phyloP scores from a whole-genome alignment of 1,140 invertebrate species.

The Subanguina moxae region DNA sequence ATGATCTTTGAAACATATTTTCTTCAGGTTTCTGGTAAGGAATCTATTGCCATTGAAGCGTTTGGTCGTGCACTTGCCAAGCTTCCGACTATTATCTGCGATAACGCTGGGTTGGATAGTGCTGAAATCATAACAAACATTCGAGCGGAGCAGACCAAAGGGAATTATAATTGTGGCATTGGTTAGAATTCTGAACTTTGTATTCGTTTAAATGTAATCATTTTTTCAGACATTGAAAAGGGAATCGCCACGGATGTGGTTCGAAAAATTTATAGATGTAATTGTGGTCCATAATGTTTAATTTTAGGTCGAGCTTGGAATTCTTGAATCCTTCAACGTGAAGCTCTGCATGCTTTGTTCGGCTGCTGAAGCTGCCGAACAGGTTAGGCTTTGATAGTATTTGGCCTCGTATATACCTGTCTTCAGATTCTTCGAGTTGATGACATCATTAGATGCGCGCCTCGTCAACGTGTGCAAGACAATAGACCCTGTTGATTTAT shows the following conservation, averaged over 20 bases:
- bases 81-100: conserved; percentile 89
- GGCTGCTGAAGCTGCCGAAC: conserved; percentile 90
- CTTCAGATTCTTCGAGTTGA: conserved; percentile 90
- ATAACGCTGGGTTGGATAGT: conserved; percentile 97
- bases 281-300: no score
- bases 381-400: conserved; percentile 19
- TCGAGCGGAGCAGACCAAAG: conserved; percentile 79
- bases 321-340: conserved; percentile 92
- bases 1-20: background rate
- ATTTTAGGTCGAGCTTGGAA: conserved; percentile 69
- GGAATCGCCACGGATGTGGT: conserved; percentile 70
- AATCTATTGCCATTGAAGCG: conserved; percentile 91
- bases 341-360: conserved; percentile 90
- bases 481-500: conserved; percentile 61
- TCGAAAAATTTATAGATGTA: no score
- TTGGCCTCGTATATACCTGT: background rate
- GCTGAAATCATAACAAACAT: conserved; percentile 85
- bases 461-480: conserved; percentile 81
- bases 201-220: background rate
- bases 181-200: conserved; percentile 63
- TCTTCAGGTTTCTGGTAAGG: conserved; percentile 75
- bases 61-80: conserved; percentile 82
- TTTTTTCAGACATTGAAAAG: conserved; percentile 61
- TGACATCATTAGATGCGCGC: conserved; percentile 89
- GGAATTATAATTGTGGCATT: conserved; percentile 75